Base-by-base conservation (phyloP, 2,113 vertebrate species). In the Tinamus guttatus region DNA sequence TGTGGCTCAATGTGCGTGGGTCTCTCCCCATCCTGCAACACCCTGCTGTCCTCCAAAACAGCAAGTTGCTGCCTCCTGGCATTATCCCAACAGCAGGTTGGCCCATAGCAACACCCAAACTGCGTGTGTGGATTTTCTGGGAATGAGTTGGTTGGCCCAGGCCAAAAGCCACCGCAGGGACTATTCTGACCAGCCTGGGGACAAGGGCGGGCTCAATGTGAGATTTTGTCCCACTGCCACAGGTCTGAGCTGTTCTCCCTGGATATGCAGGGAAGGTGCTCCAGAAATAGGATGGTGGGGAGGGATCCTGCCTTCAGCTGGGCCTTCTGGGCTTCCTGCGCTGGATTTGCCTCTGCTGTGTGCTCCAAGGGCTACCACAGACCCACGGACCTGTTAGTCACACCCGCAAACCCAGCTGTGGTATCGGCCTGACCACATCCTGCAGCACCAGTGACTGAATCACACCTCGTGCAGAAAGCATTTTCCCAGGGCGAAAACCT, bases 71-170 rank as follows among this genome's bases (percentile, higher is more conserved):
- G 28, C 45, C 36, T 24, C 15, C 25, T 45, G 40, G 27, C 38
- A 21, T 24, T 1, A 2, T 41, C 59, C 47, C 54, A n/a, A n/a
- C n/a, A n/a, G n/a, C n/a, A n/a, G n/a, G n/a, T n/a, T 25, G 27
- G n/a, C n/a, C 38, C n/a, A 1, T 2, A 28, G 32, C 59, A 43
- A n/a, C 60, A 21, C 38, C 54, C 22, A 27, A 25, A 24, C n/a
- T 16, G 47, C 2, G 1, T 32, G 7, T 0, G 4, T 34, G 5
- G 20, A 20, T 13, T 25, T 21, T 32, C 40, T 1, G 0, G 16
- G 13, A 36, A 41, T 69, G 8, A 34, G 40, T 9, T 32, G 7
- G 41, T 59, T 0, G 2, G 7, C 51, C 56, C 25, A 25, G 40
- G 69, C 76, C 62, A 22, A 18, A 7, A 18, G 24, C 36, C 49